Evolutionary conservation across 35 echinoderm and acorn worm genomes (phyloP), one percentile per base, ranked within the genome.

Genomic region (Heliocidaris tuberculata): DNA sequence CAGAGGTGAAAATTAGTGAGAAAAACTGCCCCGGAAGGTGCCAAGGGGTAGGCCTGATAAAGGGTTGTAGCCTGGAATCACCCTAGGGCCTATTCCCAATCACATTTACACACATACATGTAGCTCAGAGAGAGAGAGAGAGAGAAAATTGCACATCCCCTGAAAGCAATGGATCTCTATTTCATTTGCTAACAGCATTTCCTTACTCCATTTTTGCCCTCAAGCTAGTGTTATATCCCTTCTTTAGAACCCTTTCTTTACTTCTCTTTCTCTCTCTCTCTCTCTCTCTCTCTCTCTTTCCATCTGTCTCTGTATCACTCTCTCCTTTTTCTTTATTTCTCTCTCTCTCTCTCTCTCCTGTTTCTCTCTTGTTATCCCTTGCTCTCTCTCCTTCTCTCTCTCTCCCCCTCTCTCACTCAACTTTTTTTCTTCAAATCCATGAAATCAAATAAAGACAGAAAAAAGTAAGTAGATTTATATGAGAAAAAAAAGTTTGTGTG

Each of bases 181-280:
- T 78, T 78, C 65, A 78, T 78, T 78, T 78, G 65, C 65, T 78
- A 78, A 78, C 65, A 78, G 65, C 65, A 78, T 78, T 78, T 42
- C 35, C 35, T 42, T 42, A 42, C 35, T 42, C 27, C 65, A 27
- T 27, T 78, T 24, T 78, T 78, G 17, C 65, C 65, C 65, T n/a
- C 21, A 78, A 78, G 65, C 15, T 78, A 24, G 21, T 27, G 65
- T 78, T n/a, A 27, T 21, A 27, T 78, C 19, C 27, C 21, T 6
- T 19, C 21, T 42, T 42, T 42, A 42, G 35, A 42, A 78, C 31
- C 35, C 86, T 47, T 31, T 32, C 29, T n/a, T 89, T 5, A 13
- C 87, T 78, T 15, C 31, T 32, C 17, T 89, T 9, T 89, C 32
- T 35, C 16, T 88, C 86, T 32, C 87, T 47, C 0, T 89, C 31